phyloP scores from a whole-genome alignment of 2,888 invertebrate species.

The Eudemis profundana region DNA sequence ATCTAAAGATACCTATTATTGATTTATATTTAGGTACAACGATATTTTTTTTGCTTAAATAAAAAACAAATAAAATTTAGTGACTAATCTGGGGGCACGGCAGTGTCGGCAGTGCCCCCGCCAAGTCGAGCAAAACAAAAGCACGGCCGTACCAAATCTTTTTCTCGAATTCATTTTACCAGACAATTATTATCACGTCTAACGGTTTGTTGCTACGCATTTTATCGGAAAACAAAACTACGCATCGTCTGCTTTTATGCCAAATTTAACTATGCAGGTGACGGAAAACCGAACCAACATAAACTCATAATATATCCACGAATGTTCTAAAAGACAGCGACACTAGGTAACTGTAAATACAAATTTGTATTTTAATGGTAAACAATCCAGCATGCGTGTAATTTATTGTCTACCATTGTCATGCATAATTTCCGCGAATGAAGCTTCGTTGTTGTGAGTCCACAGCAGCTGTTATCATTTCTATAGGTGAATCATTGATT shows the following conservation, averaged over 20 bases:
- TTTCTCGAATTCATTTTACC: no score
- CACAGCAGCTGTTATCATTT: no score
- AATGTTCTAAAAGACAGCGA: background rate
- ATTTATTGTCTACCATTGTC: background rate
- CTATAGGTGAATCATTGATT: no score
- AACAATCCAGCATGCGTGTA: constrained; percentile 17
- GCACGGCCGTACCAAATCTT: no score
- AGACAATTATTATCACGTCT: no score
- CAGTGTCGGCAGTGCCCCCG: no score
- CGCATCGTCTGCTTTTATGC: constrained; percentile 5
- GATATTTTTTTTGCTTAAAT: no score
- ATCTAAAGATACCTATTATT: no score
- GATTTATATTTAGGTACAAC: background rate
- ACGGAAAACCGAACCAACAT: background rate
- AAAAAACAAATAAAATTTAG: no score
- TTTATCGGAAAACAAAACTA: constrained; percentile 7
- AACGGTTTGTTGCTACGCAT: constrained; percentile 10
- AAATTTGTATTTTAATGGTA: constrained; percentile 15
- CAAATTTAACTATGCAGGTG: constrained; percentile 1
- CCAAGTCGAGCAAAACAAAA: no score
- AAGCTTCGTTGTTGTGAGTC: no score
- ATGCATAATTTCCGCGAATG: background rate
- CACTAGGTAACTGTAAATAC: background rate
- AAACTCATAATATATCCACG: background rate
- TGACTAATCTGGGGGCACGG: no score